Percentiles rank a stretch among this genome's conserved stretches.
Conservation (phyloP, 2,888 invertebrate genomes). For the Nemapogon koenigi region DNA sequence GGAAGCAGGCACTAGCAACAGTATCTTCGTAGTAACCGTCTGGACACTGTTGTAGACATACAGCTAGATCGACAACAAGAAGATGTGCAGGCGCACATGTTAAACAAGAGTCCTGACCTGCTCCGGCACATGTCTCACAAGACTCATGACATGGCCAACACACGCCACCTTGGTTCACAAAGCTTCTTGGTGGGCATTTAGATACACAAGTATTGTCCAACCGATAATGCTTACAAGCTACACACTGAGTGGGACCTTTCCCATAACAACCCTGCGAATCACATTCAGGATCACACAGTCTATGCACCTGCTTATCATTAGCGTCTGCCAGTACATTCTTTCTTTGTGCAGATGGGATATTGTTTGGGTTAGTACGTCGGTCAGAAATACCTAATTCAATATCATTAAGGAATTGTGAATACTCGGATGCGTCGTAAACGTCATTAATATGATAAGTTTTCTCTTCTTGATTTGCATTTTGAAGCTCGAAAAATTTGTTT, state of each 20-base stretch:
- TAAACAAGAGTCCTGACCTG: slow-evolving; percentile 85
- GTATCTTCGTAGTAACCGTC: slow-evolving; percentile 87
- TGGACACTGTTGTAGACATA: slow-evolving; percentile 87
- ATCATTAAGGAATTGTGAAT: slow-evolving; percentile 61
- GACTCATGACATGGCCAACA: slow-evolving; percentile 90
- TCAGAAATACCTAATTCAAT: slow-evolving; percentile 62
- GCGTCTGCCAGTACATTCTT: slow-evolving; percentile 68
- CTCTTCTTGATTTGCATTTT: slow-evolving; percentile 41
- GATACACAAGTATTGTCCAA: slow-evolving; percentile 86
- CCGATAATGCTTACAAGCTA: slow-evolving; percentile 82
- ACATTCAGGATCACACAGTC: slow-evolving; percentile 84
- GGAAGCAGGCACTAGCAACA: slow-evolving; percentile 80
- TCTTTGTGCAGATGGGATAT: slow-evolving; percentile 66
- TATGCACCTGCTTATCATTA: slow-evolving; percentile 67
- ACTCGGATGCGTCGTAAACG: slow-evolving; percentile 66
- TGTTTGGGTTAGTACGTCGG: slow-evolving; percentile 71
- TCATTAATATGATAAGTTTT: slow-evolving; percentile 70
- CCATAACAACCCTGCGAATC: slow-evolving; percentile 82
- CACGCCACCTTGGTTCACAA: slow-evolving; percentile 79
- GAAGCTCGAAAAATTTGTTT: slow-evolving; percentile 56
- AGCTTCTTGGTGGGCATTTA: slow-evolving; percentile 83
- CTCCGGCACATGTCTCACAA: slow-evolving; percentile 87
- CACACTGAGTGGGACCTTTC: slow-evolving; percentile 82
- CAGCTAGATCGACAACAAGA: slow-evolving; percentile 81
- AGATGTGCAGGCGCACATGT: slow-evolving; percentile 85